phyloP scores from a whole-genome alignment of 2,888 invertebrate species.

The Tetropium fuscum region DNA sequence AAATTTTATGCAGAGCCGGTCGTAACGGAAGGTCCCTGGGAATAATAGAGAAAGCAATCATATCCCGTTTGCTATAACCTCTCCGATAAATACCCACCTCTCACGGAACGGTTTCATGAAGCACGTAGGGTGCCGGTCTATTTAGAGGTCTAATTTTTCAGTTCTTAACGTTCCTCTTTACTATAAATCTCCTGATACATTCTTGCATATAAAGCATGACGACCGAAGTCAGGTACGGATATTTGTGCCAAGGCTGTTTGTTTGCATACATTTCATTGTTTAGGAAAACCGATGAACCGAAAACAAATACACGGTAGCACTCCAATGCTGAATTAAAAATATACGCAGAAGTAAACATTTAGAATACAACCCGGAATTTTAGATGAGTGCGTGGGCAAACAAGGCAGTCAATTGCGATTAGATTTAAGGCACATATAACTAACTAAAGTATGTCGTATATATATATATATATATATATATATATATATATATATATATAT shows the following conservation, averaged over 20 bases:
- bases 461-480: no score
- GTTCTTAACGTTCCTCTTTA: slow-evolving; percentile 26
- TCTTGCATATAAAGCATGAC: background rate
- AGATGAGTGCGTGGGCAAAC: no score
- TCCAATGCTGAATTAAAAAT: no score
- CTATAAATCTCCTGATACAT: slow-evolving; percentile 4
- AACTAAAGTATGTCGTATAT: no score
- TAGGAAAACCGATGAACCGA: no score
- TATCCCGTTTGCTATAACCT: slow-evolving; percentile 31
- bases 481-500: no score
- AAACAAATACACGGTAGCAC: no score
- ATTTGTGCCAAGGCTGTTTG: background rate
- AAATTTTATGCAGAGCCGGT: slow-evolving; percentile 40
- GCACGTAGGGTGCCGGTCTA: slow-evolving; percentile 42
- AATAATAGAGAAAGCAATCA: slow-evolving; percentile 25
- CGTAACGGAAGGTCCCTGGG: slow-evolving; percentile 13
- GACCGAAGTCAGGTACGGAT: background rate
- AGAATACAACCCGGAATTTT: no score
- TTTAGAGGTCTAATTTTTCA: slow-evolving; percentile 40
- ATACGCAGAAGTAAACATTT: no score
- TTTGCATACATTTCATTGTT: no score
- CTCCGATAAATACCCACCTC: slow-evolving; percentile 45
- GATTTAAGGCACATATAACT: no score
- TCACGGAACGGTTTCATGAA: slow-evolving; percentile 40
- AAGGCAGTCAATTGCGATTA: no score